Evolutionary conservation across 2,797 vertebrate genomes (phyloP), one percentile per base, ranked within the genome.

Genomic region (Anguilla pacifica): DNA sequence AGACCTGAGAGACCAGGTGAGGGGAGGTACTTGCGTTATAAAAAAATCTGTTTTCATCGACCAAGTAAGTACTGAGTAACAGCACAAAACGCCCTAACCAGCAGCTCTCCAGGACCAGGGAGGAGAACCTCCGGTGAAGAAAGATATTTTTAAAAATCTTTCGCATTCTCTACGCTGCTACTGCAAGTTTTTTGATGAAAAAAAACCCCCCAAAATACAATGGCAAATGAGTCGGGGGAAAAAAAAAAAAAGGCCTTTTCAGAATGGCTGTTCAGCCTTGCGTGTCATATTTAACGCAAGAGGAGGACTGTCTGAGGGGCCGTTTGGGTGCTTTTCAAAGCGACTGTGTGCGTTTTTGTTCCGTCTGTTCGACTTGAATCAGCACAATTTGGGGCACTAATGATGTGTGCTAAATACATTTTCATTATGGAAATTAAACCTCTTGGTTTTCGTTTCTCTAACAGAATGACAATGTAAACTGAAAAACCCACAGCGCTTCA

Each of bases 311-410:
- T 35, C 7, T 67, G 43, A 13, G 81, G 74, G 84, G 64, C 49
- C 53, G 86, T 87, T 86, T 17, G 59, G 77, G 70, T 85, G 87
- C 85, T 88, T 82, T 79, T 88, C 46, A 88, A 88, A 89, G 89
- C 90, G 87, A 89, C 90, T 86, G 53, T 15, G 67, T 28, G 1
- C 39, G 51, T 79, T 79, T 87, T 88, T 67, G 85, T 86, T 83
- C 88, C 9, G 0, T 59, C 89, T 67, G 86, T 90, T 67, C 90
- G 77, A 88, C 43, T 88, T 90, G 90, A 91, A 84, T 61, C 10
- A 19, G 31, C 39, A 25, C 17, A 11, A 39, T 84, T 86, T 79
- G 77, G 35, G 86, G 77, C 64, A 25, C 17, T 39, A 51, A 77
- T 43, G 67, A 46, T 74, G 61, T 25, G 83, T 35, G 55, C 57